A percentile compares a stretch with the other conserved stretches of the same genome.
phyloP scores from a whole-genome alignment of 2,113 vertebrate species.

The Circaetus gallicus region DNA sequence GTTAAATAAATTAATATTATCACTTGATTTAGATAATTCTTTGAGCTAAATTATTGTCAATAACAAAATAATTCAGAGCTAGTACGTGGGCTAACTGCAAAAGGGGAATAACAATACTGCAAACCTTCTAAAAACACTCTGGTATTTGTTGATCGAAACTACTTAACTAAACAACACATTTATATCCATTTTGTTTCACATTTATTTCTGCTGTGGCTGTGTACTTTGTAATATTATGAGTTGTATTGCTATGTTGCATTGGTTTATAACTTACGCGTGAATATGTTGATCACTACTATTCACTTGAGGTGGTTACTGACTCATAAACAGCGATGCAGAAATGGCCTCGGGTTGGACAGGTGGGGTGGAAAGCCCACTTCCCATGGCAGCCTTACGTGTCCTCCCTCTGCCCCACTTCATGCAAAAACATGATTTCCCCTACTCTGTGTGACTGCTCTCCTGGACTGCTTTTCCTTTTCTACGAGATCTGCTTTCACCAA shows the following conservation, averaged over 20 bases:
- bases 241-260: background rate
- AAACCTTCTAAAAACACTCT: background rate
- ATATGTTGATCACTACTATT: background rate
- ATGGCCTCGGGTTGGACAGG: accelerated
- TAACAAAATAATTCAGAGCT: background rate
- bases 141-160: background rate
- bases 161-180: background rate
- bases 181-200: background rate
- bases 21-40: background rate
- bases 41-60: background rate
- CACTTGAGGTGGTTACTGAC: background rate
- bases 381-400: accelerated
- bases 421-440: background rate
- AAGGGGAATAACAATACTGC: background rate
- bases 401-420: background rate
- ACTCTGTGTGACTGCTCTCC: background rate
- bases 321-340: background rate
- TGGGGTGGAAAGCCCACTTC: background rate
- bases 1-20: background rate
- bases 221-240: too few species aligned
- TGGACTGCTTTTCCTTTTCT: too few species aligned
- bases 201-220: background rate
- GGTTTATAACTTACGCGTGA: background rate
- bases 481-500: background rate
- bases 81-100: background rate